Conservation (phyloP, 1,140 invertebrate genomes). For the Eufriesea mexicana region DNA sequence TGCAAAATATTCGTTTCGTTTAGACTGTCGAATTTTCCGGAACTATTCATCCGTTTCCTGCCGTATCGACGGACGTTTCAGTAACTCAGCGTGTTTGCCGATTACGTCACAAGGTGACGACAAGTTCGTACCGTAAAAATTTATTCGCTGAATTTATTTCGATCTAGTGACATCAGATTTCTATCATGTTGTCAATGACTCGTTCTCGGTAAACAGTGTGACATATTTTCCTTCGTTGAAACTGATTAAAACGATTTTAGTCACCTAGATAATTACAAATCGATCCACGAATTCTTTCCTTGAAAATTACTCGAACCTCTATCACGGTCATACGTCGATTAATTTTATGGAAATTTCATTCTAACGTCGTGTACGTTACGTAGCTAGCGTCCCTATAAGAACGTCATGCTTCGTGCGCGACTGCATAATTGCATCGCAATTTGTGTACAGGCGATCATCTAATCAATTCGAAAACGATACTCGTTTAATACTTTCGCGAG, state of each 20-base stretch:
- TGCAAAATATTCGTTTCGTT: too few relatives aligned
- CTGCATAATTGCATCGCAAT: conserved; percentile 19
- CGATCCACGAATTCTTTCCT: neutral
- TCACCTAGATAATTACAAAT: neutral
- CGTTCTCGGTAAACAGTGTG: neutral
- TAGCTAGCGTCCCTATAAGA: neutral
- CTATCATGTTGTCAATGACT: neutral
- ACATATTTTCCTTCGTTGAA: neutral
- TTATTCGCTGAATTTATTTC: conserved; percentile 12
- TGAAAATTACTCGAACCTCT: neutral
- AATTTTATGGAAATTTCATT: conserved; percentile 26
- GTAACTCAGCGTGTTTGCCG: neutral
- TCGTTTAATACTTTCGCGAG: neutral
- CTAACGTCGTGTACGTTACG: conserved; percentile 1
- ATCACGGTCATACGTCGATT: neutral
- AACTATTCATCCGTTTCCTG: conserved; percentile 55
- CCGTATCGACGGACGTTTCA: conserved; percentile 34
- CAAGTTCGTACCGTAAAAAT: neutral
- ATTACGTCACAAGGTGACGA: conserved; percentile 2
- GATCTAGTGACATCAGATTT: conserved; percentile 12
- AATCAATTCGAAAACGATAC: conserved; percentile 1
- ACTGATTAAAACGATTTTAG: neutral
- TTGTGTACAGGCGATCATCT: conserved; percentile 8
- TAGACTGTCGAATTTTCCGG: conserved; percentile 36
- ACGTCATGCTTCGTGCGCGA: neutral